Percentiles rank a stretch among this genome's conserved stretches.
Conservation (phyloP, 2,888 invertebrate genomes). For the Unio delphinus region DNA sequence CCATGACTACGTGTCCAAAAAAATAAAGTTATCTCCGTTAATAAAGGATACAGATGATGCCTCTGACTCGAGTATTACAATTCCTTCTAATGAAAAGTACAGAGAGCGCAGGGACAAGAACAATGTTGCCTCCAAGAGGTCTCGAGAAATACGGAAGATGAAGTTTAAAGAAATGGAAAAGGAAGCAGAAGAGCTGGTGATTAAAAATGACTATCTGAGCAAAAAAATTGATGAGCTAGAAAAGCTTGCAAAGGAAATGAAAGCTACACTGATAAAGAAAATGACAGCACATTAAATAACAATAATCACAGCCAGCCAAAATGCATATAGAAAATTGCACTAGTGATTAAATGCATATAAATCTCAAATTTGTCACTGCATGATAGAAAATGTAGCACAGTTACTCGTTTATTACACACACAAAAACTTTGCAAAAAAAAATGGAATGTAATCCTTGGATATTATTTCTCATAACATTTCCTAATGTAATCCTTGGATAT, state of each 20-base stretch:
- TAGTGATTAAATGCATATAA: too few relatives aligned
- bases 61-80: background rate
- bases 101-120: constrained; percentile 60
- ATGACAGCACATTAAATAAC: constrained; percentile 47
- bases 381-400: too few relatives aligned
- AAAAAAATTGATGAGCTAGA: constrained; percentile 60
- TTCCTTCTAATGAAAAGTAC: constrained; percentile 38
- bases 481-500: too few relatives aligned
- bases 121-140: constrained; percentile 64
- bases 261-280: constrained; percentile 56
- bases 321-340: too few relatives aligned
- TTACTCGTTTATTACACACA: too few relatives aligned
- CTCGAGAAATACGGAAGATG: constrained; percentile 60
- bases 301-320: too few relatives aligned
- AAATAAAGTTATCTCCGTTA: constrained; percentile 13
- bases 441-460: too few relatives aligned
- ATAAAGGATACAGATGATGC: background rate
- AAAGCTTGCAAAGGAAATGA: constrained; percentile 63
- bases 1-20: constrained; percentile 50
- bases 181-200: constrained; percentile 53
- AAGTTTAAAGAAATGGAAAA: constrained; percentile 61
- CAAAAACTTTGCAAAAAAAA: too few relatives aligned
- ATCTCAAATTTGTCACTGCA: too few relatives aligned
- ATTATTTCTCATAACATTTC: too few relatives aligned
- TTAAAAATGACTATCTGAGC: constrained; percentile 52